Conservation (phyloP, 2,797 vertebrate species). For the Microhierax caerulescens region DNA sequence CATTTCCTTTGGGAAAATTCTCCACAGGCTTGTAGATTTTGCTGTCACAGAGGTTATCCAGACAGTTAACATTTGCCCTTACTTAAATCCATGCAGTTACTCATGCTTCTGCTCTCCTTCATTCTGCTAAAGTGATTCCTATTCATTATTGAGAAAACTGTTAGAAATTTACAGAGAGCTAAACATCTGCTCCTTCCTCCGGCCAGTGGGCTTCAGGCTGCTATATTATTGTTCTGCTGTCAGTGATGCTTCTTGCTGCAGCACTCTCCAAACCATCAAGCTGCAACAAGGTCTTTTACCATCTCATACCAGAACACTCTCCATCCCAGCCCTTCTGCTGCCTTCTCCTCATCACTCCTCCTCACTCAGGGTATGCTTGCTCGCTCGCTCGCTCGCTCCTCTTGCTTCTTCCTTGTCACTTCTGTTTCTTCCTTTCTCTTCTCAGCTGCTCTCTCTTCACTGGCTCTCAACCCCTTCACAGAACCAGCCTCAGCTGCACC, state of each 20-base stretch:
- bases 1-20: not conserved
- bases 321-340: too few relatives aligned
- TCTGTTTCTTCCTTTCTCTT: too few relatives aligned
- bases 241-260: not conserved
- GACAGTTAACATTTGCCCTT: not conserved
- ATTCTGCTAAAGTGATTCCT: not conserved
- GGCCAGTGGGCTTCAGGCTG: not conserved
- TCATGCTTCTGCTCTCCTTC: not conserved
- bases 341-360: too few relatives aligned
- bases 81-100: not conserved
- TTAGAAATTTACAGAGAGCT: not conserved
- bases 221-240: not conserved
- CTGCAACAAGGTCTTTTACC: too few relatives aligned
- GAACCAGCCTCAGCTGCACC: too few relatives aligned
- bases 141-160: not conserved
- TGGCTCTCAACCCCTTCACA: too few relatives aligned
- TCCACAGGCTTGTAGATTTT: not conserved
- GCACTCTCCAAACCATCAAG: too few relatives aligned
- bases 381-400: too few relatives aligned
- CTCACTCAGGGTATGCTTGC: too few relatives aligned
- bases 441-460: too few relatives aligned
- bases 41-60: not conserved
- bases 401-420: too few relatives aligned
- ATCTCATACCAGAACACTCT: too few relatives aligned
- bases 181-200: not conserved